Evolutionary conservation across 2,113 vertebrate genomes (phyloP).

Genomic region (Pseudonaja textilis): DNA sequence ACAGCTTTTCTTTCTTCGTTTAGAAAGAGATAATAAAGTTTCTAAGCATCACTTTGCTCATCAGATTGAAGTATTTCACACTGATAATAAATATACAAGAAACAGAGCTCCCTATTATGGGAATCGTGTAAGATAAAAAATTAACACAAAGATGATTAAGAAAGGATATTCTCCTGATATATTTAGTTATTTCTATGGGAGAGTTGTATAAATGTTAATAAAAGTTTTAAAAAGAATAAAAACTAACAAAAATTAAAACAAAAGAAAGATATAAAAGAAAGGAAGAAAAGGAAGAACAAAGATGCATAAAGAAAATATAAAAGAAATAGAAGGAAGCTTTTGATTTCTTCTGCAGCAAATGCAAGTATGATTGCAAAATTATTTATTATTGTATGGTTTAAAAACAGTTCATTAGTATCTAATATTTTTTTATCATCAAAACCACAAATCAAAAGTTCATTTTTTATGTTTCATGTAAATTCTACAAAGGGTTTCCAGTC

Average conservation of each 20-base stretch:
- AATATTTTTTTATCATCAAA: background rate
- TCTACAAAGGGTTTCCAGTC: too few relatives aligned
- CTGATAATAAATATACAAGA: background rate
- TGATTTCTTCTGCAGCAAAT: background rate
- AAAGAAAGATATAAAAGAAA: background rate
- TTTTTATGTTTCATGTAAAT: background rate
- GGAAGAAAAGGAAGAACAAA: background rate
- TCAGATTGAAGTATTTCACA: background rate
- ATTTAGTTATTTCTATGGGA: background rate
- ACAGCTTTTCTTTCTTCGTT: background rate
- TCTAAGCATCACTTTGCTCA: background rate
- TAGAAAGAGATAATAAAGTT: background rate
- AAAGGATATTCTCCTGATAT: background rate
- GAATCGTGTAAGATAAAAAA: background rate
- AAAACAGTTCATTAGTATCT: background rate
- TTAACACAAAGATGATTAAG: background rate
- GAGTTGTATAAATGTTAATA: background rate
- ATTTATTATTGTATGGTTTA: background rate
- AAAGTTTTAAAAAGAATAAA: background rate
- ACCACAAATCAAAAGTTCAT: background rate
- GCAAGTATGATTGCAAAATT: background rate
- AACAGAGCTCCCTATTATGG: background rate
- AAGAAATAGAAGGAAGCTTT: background rate
- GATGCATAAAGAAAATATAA: background rate
- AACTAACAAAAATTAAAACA: background rate